These are phyloP conservation scores for Lithobates pipiens DNA, from an alignment of 2,797 vertebrate genomes.

Conservation along the genomic window DNA sequence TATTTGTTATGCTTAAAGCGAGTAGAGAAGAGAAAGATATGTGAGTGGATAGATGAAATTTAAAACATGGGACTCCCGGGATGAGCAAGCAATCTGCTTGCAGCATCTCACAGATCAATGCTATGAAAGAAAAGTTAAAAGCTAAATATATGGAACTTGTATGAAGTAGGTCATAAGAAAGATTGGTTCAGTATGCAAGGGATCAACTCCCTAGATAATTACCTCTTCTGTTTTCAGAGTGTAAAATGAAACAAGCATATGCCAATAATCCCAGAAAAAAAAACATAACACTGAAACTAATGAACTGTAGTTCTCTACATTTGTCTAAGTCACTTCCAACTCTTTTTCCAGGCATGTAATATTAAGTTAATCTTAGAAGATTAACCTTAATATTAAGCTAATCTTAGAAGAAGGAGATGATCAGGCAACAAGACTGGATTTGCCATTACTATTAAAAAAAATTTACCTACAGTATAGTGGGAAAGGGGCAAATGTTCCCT, in stretches of 20 bases:
- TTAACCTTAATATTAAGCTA: neutral
- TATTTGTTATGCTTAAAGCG: conserved; percentile 47
- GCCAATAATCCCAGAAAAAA: neutral
- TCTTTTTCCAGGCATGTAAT: neutral
- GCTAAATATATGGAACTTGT: conserved; percentile 46
- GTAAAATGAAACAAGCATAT: neutral
- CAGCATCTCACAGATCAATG: conserved; percentile 72
- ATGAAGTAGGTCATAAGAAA: conserved; percentile 70
- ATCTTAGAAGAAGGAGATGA: neutral
- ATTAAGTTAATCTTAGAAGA: neutral
- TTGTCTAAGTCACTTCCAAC: neutral
- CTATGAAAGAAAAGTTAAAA: conserved; percentile 50
- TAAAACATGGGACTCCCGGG: conserved; percentile 68
- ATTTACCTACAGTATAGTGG: neutral
- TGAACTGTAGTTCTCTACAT: neutral
- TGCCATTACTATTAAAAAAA: no score
- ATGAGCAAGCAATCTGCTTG: conserved; percentile 67
- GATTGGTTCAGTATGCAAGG: neutral
- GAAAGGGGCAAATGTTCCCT: neutral
- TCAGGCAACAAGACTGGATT: neutral
- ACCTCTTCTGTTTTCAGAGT: conserved; percentile 30
- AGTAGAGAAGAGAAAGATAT: conserved; percentile 22
- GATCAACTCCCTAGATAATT: conserved; percentile 3
- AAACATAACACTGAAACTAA: neutral
- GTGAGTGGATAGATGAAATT: conserved; percentile 54